phyloP scores from a whole-genome alignment of 2,113 vertebrate genomes.

The Narcine bancroftii region DNA sequence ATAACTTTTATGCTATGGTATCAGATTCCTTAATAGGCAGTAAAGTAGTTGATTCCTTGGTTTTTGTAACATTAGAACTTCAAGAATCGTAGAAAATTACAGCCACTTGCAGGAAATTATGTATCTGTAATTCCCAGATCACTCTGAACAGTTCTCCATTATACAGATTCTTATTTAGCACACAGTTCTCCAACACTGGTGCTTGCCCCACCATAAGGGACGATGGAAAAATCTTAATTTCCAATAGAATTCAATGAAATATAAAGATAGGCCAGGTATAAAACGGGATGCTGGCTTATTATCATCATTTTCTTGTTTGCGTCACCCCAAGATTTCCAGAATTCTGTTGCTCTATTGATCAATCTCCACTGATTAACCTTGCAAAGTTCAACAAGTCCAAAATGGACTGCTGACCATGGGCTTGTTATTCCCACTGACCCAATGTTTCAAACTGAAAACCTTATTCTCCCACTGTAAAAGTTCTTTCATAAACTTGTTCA shows the following conservation, averaged over 20 bases:
- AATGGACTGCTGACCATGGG: neutral
- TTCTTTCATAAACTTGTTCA: neutral
- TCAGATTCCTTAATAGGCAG: neutral
- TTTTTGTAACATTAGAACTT: too few relatives aligned
- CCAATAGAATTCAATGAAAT: neutral
- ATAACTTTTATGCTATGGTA: neutral
- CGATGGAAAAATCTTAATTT: neutral
- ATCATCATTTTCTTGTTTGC: neutral
- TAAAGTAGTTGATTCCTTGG: neutral
- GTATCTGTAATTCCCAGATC: too few relatives aligned
- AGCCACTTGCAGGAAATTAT: too few relatives aligned
- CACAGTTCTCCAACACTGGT: neutral
- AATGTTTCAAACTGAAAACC: neutral
- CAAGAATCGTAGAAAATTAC: too few relatives aligned
- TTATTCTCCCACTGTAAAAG: neutral
- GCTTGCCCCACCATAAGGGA: neutral
- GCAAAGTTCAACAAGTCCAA: neutral
- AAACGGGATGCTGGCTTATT: neutral
- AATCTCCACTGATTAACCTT: neutral
- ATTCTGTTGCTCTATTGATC: neutral
- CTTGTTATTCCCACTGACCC: neutral
- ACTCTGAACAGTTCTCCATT: neutral
- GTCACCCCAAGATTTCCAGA: neutral
- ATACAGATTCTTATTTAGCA: neutral
- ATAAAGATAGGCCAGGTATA: neutral